Percentiles rank a stretch among this genome's conserved stretches.
phyloP scores from a whole-genome alignment of 2,113 vertebrate species.

The Pontoporia blainvillei region DNA sequence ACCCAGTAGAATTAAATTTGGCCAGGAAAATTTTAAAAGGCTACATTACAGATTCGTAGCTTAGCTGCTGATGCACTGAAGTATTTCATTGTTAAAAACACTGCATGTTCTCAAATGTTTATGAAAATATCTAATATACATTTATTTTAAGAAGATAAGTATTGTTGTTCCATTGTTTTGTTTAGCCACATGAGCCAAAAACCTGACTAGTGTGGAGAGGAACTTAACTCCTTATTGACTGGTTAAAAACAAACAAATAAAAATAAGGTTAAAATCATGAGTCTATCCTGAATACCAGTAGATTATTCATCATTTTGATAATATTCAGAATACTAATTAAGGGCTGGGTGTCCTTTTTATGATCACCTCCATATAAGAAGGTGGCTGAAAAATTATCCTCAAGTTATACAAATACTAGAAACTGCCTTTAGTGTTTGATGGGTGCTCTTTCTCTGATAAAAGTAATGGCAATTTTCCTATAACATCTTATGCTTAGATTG shows the following conservation, averaged over 20 bases:
- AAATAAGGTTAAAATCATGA: background rate
- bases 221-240: background rate
- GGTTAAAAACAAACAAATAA: background rate
- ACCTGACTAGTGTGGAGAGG: background rate
- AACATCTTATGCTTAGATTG: background rate
- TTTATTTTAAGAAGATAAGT: background rate
- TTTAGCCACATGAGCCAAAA: background rate
- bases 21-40: conserved; percentile 42
- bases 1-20: conserved; percentile 50
- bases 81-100: conserved; percentile 30
- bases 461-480: background rate
- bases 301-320: background rate
- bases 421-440: background rate
- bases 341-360: background rate
- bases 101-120: background rate
- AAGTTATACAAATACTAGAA: conserved; percentile 12
- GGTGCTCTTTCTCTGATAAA: background rate
- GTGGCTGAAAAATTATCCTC: background rate
- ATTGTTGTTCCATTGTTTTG: background rate
- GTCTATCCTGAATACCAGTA: background rate
- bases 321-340: background rate
- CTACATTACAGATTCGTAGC: background rate
- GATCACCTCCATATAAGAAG: background rate
- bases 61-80: conserved; percentile 58
- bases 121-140: background rate